phyloP scores from a whole-genome alignment of 2,888 invertebrate species.

The Fragum sueziense region DNA sequence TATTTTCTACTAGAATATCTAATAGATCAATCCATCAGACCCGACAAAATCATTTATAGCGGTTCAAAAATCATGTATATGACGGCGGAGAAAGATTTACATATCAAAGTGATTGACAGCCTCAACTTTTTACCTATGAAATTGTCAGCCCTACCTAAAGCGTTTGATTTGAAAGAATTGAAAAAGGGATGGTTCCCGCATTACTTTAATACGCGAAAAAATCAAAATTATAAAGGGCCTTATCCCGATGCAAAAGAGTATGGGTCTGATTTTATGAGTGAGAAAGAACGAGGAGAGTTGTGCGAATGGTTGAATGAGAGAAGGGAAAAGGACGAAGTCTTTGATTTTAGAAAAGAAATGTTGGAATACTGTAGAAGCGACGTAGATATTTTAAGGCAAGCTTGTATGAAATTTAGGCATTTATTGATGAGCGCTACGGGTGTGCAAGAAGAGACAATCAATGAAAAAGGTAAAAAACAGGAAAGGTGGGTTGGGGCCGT shows the following conservation, averaged over 20 bases:
- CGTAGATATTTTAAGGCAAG: constrained; percentile 45
- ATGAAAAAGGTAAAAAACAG: constrained; percentile 4
- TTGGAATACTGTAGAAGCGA: constrained; percentile 49
- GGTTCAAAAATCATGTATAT: constrained; percentile 55
- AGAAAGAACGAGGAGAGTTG: constrained; percentile 35
- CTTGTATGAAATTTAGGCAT: constrained; percentile 41
- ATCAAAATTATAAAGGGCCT: constrained; percentile 43
- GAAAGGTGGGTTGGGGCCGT: constrained; percentile 34
- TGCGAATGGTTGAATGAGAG: constrained; percentile 28
- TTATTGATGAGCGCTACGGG: constrained; percentile 25
- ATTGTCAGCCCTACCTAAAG: constrained; percentile 43
- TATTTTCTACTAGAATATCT: constrained; percentile 54
- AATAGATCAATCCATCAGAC: constrained; percentile 43
- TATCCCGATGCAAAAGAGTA: constrained; percentile 28
- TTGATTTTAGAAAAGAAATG: constrained; percentile 52
- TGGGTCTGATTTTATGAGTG: constrained; percentile 33
- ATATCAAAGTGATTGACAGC: constrained; percentile 28
- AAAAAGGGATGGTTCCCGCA: constrained; percentile 31
- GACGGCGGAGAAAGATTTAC: constrained; percentile 22
- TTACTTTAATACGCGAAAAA: constrained; percentile 49
- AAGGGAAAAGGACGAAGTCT: constrained; percentile 33
- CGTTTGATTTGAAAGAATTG: constrained; percentile 42
- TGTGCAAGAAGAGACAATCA: background rate
- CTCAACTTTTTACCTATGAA: constrained; percentile 55
- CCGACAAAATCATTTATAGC: constrained; percentile 38